phyloP scores from a whole-genome alignment of 2,113 vertebrate genomes.

The Thamnaconus septentrionalis region DNA sequence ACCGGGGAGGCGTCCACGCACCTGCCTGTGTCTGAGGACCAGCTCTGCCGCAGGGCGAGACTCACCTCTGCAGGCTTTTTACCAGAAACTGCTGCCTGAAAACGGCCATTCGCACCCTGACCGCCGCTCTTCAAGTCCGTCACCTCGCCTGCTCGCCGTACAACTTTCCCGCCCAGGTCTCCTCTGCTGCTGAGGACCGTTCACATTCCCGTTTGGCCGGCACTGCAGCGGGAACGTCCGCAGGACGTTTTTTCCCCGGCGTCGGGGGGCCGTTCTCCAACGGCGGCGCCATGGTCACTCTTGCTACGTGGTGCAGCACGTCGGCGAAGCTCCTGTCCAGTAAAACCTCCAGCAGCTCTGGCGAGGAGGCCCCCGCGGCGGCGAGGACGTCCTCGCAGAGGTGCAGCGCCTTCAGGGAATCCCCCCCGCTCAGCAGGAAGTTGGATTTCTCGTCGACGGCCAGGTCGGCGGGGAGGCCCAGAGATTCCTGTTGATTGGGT shows the following conservation, averaged over 20 bases:
- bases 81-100: too few species aligned
- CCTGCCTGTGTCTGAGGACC: slow-evolving; percentile 87
- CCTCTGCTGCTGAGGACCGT: slow-evolving; percentile 5
- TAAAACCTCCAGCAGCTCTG: slow-evolving; percentile 85
- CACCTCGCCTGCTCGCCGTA: slow-evolving; percentile 62
- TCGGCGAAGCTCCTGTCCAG: slow-evolving; percentile 81
- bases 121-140: slow-evolving; percentile 13
- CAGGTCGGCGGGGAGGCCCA: slow-evolving; percentile 74
- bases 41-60: slow-evolving; percentile 73
- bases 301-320: slow-evolving; percentile 74
- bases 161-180: slow-evolving; percentile 25
- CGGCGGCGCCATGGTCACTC: slow-evolving; percentile 8
- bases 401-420: slow-evolving; percentile 86
- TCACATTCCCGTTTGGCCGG: slow-evolving; percentile 34
- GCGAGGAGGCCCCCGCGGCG: slow-evolving; percentile 70
- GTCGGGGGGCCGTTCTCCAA: slow-evolving; percentile 27
- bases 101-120: neutral
- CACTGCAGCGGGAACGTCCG: neutral
- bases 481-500: slow-evolving; percentile 71
- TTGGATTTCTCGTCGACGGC: slow-evolving; percentile 73
- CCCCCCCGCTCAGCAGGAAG: slow-evolving; percentile 89
- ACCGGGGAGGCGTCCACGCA: slow-evolving; percentile 95
- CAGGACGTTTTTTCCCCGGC: slow-evolving; percentile 23
- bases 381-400: slow-evolving; percentile 81
- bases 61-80: neutral